Conservation (phyloP, 2,113 vertebrate genomes). For the Clarias magur region DNA sequence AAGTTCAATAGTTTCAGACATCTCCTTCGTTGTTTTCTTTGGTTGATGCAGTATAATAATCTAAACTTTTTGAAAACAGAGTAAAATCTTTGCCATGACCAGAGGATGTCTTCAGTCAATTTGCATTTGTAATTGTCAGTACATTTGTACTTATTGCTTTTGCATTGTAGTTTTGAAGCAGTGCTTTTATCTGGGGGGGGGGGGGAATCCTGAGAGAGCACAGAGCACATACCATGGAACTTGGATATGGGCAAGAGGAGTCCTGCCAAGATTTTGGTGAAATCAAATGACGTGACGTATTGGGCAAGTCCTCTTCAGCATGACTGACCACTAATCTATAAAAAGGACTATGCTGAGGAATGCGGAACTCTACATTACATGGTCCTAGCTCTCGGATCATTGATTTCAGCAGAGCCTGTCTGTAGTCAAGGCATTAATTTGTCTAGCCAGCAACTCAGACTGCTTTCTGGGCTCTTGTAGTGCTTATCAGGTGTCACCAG, state of each 20-base stretch:
- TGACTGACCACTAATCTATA: neutral
- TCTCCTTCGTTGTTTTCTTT: neutral
- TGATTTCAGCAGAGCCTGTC: slow-evolving; percentile 2
- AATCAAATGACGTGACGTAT: neutral
- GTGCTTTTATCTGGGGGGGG: neutral
- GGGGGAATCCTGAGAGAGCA: too few species aligned
- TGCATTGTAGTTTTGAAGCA: neutral
- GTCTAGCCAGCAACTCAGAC: neutral
- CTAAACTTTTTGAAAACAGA: too few species aligned
- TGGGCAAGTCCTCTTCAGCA: neutral
- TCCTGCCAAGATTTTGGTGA: neutral
- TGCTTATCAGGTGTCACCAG: slow-evolving; percentile 8
- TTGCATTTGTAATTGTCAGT: neutral
- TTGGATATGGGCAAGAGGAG: neutral
- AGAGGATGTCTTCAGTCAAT: neutral
- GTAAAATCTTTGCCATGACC: neutral
- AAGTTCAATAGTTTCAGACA: too few species aligned
- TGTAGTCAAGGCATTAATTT: neutral
- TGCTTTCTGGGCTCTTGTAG: neutral
- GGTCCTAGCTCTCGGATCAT: neutral
- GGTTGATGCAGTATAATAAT: neutral
- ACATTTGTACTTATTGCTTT: neutral
- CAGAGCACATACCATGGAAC: neutral
- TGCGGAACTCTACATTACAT: neutral
- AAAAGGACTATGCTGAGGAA: neutral